phyloP scores from a whole-genome alignment of 2,888 invertebrate species.

The Raillietiella orientalis region DNA sequence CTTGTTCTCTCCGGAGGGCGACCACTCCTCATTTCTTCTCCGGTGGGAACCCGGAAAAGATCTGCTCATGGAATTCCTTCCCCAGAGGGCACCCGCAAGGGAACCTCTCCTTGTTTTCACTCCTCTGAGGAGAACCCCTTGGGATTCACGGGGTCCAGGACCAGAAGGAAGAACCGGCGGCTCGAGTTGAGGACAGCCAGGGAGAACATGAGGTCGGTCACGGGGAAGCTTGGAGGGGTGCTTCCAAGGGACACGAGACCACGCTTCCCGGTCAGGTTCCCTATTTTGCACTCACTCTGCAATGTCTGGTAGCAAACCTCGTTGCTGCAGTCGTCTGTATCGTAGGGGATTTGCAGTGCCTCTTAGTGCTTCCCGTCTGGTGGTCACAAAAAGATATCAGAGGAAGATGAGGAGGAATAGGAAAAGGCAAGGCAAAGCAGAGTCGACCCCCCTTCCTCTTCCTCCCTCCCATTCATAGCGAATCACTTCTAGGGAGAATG shows the following conservation, averaged over 20 bases:
- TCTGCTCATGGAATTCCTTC: too few relatives aligned
- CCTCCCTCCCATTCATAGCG: too few relatives aligned
- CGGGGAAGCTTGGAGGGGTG: conserved; percentile 8
- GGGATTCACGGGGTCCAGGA: conserved; percentile 41
- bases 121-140: too few relatives aligned
- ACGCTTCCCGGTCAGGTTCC: conserved; percentile 39
- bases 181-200: conserved; percentile 20
- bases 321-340: conserved; percentile 29
- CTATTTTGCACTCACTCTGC: conserved; percentile 14
- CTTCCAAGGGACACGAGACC: conserved; percentile 22
- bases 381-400: conserved; percentile 13
- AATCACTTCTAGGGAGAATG: too few relatives aligned
- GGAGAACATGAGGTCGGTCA: conserved; percentile 25
- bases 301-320: conserved; percentile 15
- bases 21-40: too few relatives aligned
- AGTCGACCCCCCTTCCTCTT: too few relatives aligned
- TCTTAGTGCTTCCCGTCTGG: conserved; percentile 43
- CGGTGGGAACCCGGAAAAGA: too few relatives aligned
- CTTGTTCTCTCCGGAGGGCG: too few relatives aligned
- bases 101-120: too few relatives aligned
- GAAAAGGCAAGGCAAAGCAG: too few relatives aligned
- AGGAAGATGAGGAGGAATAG: too few relatives aligned
- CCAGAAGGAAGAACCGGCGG: conserved; percentile 34
- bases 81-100: too few relatives aligned
- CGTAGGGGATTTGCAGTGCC: conserved; percentile 46